phyloP scores from a whole-genome alignment of 2,113 vertebrate species.

The Pimephales promelas region DNA sequence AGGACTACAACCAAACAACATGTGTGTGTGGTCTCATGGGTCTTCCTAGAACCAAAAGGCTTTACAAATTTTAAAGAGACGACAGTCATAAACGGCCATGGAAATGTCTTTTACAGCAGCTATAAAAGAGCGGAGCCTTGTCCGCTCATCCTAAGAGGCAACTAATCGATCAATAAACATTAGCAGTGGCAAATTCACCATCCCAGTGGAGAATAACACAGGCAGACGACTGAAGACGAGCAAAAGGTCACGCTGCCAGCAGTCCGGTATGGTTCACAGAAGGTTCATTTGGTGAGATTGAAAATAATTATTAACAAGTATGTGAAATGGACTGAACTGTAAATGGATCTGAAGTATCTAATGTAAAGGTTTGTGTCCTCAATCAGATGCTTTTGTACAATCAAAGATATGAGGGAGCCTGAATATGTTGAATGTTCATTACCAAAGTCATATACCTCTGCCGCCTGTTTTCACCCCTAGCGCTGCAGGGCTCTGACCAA shows the following conservation, averaged over 20 bases:
- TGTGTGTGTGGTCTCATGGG: slow-evolving; percentile 5
- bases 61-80: slow-evolving; percentile 27
- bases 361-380: background rate
- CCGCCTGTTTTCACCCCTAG: background rate
- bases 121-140: slow-evolving; percentile 11
- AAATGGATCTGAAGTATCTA: background rate
- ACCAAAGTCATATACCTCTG: background rate
- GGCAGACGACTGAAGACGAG: background rate
- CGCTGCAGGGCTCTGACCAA: slow-evolving; percentile 8
- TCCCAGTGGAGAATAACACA: slow-evolving; percentile 7
- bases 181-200: background rate
- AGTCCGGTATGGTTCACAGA: background rate
- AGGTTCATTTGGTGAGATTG: background rate
- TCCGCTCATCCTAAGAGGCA: background rate
- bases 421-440: background rate
- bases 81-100: slow-evolving; percentile 6
- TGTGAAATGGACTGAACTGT: background rate
- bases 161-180: slow-evolving; percentile 23
- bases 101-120: slow-evolving; percentile 38
- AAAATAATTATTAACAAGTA: background rate
- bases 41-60: slow-evolving; percentile 31
- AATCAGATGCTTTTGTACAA: slow-evolving; percentile 6
- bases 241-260: slow-evolving; percentile 4
- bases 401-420: background rate
- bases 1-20: slow-evolving; percentile 3